Evolutionary conservation across 2,888 invertebrate species (phyloP), one percentile per base, ranked within the genome.

Genomic region (Trichogramma evanescens): DNA sequence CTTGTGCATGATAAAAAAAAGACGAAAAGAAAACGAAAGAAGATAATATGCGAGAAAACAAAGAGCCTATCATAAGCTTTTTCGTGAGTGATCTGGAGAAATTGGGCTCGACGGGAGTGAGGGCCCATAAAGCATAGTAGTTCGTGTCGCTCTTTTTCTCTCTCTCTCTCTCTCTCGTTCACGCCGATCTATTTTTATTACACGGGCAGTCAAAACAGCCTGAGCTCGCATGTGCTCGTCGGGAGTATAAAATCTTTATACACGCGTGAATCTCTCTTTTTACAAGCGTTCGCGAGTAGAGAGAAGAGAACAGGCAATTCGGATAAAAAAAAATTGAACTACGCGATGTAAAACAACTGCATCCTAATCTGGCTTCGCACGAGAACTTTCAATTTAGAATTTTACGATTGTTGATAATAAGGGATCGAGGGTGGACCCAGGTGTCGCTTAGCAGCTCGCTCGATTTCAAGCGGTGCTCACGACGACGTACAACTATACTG

Each of bases 371-470:
- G 26, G 26, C 45, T 55, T 41, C 63, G 48, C 58, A 54, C 43
- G 68, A 67, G 70, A 72, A 74, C 75, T 75, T 76, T 75, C 74
- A 75, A 75, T 76, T 76, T 76, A 70, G 73, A 70, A 73, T 77
- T 77, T 77, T 76, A 77, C 77, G 77, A 77, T 75, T 77, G 77
- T 76, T 76, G 77, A 76, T 77, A 76, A 77, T 76, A 77, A 74
- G 73, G 69, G 71, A 26, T 26, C 26, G 26, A 69, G 69, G 70
- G 70, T 65, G 72, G 72, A 66, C 74, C 63, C 77, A 77, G 77
- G 77, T 77, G 77, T 71, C 62, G 67, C 69, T 70, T 71, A 69
- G 54, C 44, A 45, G 67, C 69, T 65, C 64, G 51, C 66, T 68
- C 71, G 70, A 70, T 71, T 70, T 66, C 65, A 64, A 64, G 58